A percentile compares a stretch with the other conserved stretches of the same genome.
Evolutionary conservation across 1,140 invertebrate genomes (phyloP).

Genomic region (Drosophila micromelanica): DNA sequence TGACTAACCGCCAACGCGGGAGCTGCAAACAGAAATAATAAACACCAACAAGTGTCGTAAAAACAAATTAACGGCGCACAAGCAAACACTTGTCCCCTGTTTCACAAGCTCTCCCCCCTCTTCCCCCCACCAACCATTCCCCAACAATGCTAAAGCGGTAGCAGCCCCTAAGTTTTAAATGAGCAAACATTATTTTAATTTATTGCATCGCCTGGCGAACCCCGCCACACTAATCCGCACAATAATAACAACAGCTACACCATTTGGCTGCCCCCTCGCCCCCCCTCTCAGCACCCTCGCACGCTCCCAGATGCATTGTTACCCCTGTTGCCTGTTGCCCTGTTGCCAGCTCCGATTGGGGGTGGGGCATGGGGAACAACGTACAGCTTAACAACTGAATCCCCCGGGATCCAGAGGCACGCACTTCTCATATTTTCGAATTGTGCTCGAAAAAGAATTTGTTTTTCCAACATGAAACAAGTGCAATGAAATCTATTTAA

Average conservation of each 20-base stretch:
- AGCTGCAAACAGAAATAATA: constrained; percentile 61
- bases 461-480: not conserved
- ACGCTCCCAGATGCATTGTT: constrained; percentile 11
- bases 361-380: not conserved
- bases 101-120: not conserved
- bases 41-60: constrained; percentile 67
- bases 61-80: constrained; percentile 65
- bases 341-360: constrained; percentile 1
- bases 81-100: constrained; percentile 55
- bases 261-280: constrained; percentile 5
- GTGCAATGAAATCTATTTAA: too few species aligned
- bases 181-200: constrained; percentile 67
- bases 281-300: not conserved
- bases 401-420: constrained; percentile 20
- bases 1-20: constrained; percentile 52
- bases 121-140: not conserved
- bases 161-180: constrained; percentile 59
- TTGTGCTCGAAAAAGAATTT: constrained; percentile 1
- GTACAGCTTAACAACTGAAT: constrained; percentile 19
- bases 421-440: constrained; percentile 49
- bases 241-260: constrained; percentile 25
- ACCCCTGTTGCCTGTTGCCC: not conserved
- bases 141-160: not conserved
- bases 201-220: constrained; percentile 48
- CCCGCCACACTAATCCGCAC: constrained; percentile 45